Evolutionary conservation across 2,888 invertebrate genomes (phyloP).

Genomic region (Gymnosoma rotundatum): DNA sequence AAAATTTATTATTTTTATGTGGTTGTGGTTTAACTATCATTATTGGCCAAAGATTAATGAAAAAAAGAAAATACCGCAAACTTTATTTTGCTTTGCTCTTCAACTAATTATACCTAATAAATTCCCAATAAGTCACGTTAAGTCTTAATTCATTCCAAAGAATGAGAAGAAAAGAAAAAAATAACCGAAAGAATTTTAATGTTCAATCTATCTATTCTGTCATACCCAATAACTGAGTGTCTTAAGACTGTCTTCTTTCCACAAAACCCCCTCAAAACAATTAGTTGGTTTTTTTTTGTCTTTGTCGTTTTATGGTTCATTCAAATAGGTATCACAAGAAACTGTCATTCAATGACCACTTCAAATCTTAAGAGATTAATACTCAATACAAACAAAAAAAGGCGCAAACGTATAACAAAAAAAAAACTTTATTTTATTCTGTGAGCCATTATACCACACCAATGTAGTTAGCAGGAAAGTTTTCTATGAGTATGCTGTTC

Average conservation of each 20-base stretch:
- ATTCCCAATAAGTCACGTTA: conserved; percentile 68
- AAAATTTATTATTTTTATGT: conserved; percentile 1
- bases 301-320: conserved; percentile 62
- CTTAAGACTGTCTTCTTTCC: neutral
- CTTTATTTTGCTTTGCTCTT: conserved; percentile 29
- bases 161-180: conserved; percentile 22
- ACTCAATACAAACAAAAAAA: conserved; percentile 39
- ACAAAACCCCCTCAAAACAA: conserved; percentile 50
- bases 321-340: conserved; percentile 66
- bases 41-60: conserved; percentile 39
- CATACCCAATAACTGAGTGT: neutral
- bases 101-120: conserved; percentile 67
- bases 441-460: conserved; percentile 39
- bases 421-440: conserved; percentile 49
- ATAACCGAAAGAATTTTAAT: conserved; percentile 37
- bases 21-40: neutral
- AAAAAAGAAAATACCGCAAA: neutral
- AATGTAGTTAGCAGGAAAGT: neutral
- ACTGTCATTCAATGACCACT: conserved; percentile 69
- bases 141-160: conserved; percentile 60
- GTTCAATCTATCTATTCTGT: conserved; percentile 36
- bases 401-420: conserved; percentile 3
- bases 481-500: neutral
- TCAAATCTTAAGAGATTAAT: conserved; percentile 70
- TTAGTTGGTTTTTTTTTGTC: conserved; percentile 28